Conservation (phyloP, 2,113 vertebrate species). For the Micronisus gabar region DNA sequence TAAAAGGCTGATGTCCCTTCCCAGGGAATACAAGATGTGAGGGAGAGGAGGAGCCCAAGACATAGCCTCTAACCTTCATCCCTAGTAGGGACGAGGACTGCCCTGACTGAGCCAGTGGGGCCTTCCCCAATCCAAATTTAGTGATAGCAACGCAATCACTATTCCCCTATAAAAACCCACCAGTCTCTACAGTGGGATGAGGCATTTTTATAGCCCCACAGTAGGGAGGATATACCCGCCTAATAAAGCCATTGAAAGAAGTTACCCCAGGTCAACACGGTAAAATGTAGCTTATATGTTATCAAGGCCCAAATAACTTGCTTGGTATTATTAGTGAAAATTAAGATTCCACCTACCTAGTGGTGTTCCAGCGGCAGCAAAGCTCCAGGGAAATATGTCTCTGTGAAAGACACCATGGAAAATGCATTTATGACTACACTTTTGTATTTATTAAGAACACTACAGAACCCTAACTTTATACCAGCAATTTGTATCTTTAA, state of each 20-base stretch:
- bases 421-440: not conserved
- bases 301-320: not conserved
- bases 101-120: not conserved
- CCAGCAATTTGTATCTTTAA: not conserved
- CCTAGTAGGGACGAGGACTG: not conserved
- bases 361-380: not conserved
- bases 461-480: not conserved
- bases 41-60: not conserved
- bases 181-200: not conserved
- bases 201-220: not conserved
- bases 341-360: not conserved
- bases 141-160: fast-evolving
- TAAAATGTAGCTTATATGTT: not conserved
- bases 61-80: not conserved
- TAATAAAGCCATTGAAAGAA: not conserved
- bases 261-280: not conserved
- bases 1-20: not conserved
- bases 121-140: not conserved
- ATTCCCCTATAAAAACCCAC: not conserved
- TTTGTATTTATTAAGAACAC: not conserved
- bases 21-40: not conserved
- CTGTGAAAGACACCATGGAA: not conserved
- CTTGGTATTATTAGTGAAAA: not conserved
- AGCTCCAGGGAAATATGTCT: not conserved
- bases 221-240: not conserved